Conservation (phyloP, 2,113 vertebrate species). For the Agelaius phoeniceus region DNA sequence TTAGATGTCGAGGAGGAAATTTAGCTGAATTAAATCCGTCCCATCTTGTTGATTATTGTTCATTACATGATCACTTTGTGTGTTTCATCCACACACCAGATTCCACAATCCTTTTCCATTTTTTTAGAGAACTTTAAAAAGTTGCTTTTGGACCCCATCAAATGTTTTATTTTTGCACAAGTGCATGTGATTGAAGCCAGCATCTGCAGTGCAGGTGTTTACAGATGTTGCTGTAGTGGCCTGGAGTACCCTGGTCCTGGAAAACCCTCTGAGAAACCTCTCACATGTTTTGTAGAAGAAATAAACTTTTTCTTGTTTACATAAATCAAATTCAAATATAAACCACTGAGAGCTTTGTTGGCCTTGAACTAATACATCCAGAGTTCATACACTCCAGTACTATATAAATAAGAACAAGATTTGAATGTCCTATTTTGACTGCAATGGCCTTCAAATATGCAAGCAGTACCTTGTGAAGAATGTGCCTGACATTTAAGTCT, state of each 20-base stretch:
- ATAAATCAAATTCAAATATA: constrained; percentile 22
- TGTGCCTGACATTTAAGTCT: background rate
- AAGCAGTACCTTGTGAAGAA: background rate
- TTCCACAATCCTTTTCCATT: background rate
- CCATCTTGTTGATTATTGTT: background rate
- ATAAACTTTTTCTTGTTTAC: background rate
- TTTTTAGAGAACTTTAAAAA: background rate
- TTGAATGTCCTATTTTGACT: constrained; percentile 1
- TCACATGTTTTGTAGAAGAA: background rate
- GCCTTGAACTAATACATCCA: background rate
- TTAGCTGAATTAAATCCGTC: background rate
- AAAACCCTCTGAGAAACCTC: background rate
- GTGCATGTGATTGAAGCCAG: background rate
- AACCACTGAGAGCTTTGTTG: background rate
- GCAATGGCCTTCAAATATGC: background rate
- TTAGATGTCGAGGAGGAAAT: background rate
- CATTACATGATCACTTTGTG: background rate
- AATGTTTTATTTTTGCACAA: background rate
- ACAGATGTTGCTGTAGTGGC: background rate
- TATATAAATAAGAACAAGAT: background rate
- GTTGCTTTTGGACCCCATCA: background rate
- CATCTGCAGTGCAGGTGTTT: background rate
- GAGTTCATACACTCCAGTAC: background rate
- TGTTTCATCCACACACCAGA: background rate
- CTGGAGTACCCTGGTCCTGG: background rate